phyloP scores from a whole-genome alignment of 1,140 invertebrate species.

The Cephus cinctus region DNA sequence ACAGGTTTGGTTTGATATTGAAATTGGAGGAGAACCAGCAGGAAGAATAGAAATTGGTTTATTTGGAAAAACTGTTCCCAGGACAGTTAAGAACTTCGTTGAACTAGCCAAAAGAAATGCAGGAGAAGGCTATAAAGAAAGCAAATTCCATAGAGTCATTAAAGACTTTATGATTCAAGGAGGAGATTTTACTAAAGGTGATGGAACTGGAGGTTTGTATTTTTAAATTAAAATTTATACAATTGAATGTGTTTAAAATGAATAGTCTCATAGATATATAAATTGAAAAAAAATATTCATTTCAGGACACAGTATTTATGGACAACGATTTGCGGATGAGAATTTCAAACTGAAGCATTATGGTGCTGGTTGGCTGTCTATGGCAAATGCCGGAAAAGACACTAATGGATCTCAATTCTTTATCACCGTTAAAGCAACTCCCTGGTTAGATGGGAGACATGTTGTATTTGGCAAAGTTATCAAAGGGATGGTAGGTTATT shows the following conservation, averaged over 20 bases:
- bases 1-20: conserved; percentile 94
- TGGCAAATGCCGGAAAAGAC: conserved; percentile 95
- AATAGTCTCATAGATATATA: no score
- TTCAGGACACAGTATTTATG: conserved; percentile 88
- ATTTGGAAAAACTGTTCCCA: conserved; percentile 94
- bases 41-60: conserved; percentile 91
- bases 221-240: conserved; percentile 3
- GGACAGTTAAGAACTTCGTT: conserved; percentile 90
- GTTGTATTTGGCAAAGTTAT: conserved; percentile 96
- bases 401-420: conserved; percentile 99
- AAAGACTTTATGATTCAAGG: conserved; percentile 96
- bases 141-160: conserved; percentile 91
- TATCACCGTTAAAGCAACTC: conserved; percentile 87
- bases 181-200: conserved; percentile 89
- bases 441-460: conserved; percentile 95
- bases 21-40: conserved; percentile 73
- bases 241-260: no score
- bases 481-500: conserved; percentile 78
- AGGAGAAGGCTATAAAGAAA: conserved; percentile 85
- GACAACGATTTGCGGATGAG: conserved; percentile 91
- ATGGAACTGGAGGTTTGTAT: conserved; percentile 79
- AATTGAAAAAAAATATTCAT: no score
- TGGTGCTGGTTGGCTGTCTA: conserved; percentile 93
- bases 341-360: conserved; percentile 98
- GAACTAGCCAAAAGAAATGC: conserved; percentile 75